A percentile compares a stretch with the other conserved stretches of the same genome.
phyloP scores from a whole-genome alignment of 2,113 vertebrate species.

The Mus pahari region DNA sequence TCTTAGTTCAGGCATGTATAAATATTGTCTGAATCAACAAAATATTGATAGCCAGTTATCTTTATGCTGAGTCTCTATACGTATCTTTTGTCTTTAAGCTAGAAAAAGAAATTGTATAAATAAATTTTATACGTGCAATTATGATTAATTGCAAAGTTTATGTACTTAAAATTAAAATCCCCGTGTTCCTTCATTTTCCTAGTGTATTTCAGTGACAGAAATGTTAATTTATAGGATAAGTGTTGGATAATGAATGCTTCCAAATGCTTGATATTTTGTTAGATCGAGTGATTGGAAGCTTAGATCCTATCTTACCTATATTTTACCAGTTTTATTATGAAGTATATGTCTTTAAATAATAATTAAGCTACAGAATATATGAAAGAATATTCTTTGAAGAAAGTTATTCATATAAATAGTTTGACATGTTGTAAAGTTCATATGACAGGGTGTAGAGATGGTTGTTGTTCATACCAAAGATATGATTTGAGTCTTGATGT shows the following conservation, averaged over 20 bases:
- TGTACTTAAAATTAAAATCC: not conserved
- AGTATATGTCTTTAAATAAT: not conserved
- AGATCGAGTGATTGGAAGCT: not conserved
- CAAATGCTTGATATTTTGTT: not conserved
- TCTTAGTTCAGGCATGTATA: not conserved
- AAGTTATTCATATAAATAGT: not conserved
- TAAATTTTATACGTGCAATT: not conserved
- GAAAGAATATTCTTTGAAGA: not conserved
- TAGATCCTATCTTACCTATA: not conserved
- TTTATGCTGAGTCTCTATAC: not conserved
- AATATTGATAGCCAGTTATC: not conserved
- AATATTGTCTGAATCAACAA: not conserved
- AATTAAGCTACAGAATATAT: not conserved
- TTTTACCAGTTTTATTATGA: not conserved
- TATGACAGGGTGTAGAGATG: accelerated
- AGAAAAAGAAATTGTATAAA: not conserved
- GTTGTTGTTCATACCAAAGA: not conserved
- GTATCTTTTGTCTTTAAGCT: not conserved
- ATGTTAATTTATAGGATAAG: not conserved
- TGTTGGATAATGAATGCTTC: not conserved
- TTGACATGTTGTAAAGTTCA: not conserved
- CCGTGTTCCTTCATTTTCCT: not conserved
- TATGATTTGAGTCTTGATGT: not conserved
- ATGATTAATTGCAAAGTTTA: not conserved
- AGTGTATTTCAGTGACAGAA: not conserved